Percentiles rank a stretch among this genome's conserved stretches.
Conservation (phyloP, 2,797 vertebrate species). For the Rhinella marina region DNA sequence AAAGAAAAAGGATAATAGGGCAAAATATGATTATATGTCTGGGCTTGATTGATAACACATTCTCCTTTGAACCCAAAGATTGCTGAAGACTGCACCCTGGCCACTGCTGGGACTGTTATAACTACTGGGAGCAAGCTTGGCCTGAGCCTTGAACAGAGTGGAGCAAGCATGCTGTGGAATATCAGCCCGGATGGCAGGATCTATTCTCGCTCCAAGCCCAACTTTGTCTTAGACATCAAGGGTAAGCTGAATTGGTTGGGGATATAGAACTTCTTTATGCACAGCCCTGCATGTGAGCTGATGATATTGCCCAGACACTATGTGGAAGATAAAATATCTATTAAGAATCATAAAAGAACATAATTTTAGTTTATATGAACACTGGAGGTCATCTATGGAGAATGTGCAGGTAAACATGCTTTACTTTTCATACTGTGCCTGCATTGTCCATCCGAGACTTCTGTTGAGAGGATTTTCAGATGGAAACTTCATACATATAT, state of each 20-base stretch:
- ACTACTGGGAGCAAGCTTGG: slow-evolving; percentile 87
- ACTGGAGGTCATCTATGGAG: background rate
- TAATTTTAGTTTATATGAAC: background rate
- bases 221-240: slow-evolving; percentile 94
- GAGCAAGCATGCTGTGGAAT: slow-evolving; percentile 85
- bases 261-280: background rate
- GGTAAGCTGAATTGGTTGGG: slow-evolving; percentile 76
- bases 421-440: too few relatives aligned
- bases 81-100: slow-evolving; percentile 88
- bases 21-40: too few relatives aligned
- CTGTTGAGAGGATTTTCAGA: too few relatives aligned
- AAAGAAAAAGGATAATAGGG: too few relatives aligned
- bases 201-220: slow-evolving; percentile 83
- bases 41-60: background rate
- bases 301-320: background rate
- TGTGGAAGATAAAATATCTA: background rate
- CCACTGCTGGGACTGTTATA: slow-evolving; percentile 83
- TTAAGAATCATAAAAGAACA: background rate
- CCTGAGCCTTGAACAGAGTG: slow-evolving; percentile 81
- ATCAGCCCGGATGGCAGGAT: slow-evolving; percentile 86
- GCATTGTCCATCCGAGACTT: too few relatives aligned
- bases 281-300: background rate
- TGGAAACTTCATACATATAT: too few relatives aligned
- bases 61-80: slow-evolving; percentile 73
- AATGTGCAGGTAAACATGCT: too few relatives aligned